Base-by-base conservation (phyloP, 2,888 invertebrate genomes). In the Mystacides longicornis region DNA sequence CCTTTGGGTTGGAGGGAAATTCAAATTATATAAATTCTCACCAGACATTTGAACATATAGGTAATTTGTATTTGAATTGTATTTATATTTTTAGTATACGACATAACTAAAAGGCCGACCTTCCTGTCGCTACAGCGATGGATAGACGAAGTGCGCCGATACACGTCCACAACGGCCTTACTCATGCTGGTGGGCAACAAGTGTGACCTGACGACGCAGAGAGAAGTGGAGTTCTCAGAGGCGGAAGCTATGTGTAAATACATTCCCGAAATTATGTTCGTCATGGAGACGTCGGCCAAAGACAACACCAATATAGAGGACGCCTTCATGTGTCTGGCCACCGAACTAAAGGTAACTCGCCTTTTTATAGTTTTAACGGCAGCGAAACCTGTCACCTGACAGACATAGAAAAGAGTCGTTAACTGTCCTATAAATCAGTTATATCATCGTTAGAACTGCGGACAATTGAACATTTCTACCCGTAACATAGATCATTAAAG, bases 61-160 rank as follows among this genome's bases (percentile, higher is more conserved):
- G n/a, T n/a, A n/a, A n/a, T n/a, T n/a, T n/a, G n/a, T n/a, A 43
- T 14, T 43, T 16, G 14, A n/a, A 43, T 11, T 20, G 7, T 1
- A 18, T 23, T 14, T 31, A 2, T 52, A 20, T 52, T 52, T 52
- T 20, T 72, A 85, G 96, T 93, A 27, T 97, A 96, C 72, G 97
- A 97, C 72, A 92, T 97, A 62, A 95, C 96, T 58, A 95, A 93
- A 68, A 79, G 91, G 57, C 86, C 93, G 52, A 89, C 94, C 45
- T 97, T 96, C 75, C 79, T 93, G 60, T 93, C 89, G 64, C 78
- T 97, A 54, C 89, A 93, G 69, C 85, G 93, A 69, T 97, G 97
- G 97, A 87, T 97, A 62, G 96, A 96, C 68, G 97, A 97, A 78
- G 92, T 97, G 1, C 80, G 93, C 63, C 83, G 90, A 67, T 97